These are phyloP conservation scores for Butastur rufipennis DNA, from an alignment of 2,113 vertebrate species.

Conservation along the genomic window DNA sequence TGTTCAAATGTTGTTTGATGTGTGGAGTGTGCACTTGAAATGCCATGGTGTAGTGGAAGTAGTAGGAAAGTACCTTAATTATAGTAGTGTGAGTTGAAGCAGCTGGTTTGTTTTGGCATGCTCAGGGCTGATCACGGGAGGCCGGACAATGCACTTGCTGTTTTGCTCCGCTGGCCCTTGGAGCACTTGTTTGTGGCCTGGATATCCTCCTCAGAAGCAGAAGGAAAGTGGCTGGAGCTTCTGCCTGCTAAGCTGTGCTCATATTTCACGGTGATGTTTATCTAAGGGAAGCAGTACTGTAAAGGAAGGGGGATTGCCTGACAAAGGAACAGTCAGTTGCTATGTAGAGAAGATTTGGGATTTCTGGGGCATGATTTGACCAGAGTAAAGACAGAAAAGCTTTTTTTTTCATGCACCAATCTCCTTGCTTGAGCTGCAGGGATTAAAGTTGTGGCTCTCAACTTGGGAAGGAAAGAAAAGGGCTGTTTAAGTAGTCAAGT, in stretches of 20 bases:
- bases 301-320: neutral
- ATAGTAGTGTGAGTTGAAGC: neutral
- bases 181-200: neutral
- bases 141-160: fast-evolving
- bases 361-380: neutral
- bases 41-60: neutral
- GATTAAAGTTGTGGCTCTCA: neutral
- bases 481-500: neutral
- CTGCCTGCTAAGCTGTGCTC: neutral
- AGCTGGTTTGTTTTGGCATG: neutral
- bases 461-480: neutral
- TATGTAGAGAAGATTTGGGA: neutral
- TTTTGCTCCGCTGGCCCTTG: neutral
- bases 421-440: neutral
- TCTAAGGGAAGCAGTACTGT: neutral
- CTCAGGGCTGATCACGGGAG: neutral
- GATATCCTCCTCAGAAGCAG: neutral
- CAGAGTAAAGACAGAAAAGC: neutral
- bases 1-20: neutral
- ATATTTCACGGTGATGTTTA: fast-evolving
- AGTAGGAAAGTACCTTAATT: neutral
- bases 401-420: neutral
- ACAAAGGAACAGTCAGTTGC: neutral
- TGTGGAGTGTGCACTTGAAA: neutral
- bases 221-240: neutral